Conservation (phyloP, 1,140 invertebrate species). For the Sinella curviseta region DNA sequence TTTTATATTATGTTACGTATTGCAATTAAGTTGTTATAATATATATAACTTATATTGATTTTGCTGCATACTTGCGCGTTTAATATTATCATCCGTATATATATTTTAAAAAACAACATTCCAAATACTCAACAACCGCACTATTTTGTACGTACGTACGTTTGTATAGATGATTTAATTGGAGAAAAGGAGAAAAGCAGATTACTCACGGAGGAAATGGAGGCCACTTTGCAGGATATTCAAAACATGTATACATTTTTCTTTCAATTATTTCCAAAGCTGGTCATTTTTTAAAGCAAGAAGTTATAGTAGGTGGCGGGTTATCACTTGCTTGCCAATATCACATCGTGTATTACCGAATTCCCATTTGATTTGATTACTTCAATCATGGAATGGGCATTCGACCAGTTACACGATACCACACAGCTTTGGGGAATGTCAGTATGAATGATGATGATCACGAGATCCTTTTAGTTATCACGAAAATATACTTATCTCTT, state of each 20-base stretch:
- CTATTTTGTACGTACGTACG: background rate
- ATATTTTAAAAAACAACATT: too few relatives aligned
- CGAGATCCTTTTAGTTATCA: background rate
- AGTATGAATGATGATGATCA: background rate
- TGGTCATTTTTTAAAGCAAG: too few relatives aligned
- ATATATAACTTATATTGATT: background rate
- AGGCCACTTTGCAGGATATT: constrained; percentile 97
- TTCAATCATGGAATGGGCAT: too few relatives aligned
- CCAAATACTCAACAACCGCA: too few relatives aligned
- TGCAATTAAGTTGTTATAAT: background rate
- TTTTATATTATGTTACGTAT: background rate
- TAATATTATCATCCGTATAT: background rate
- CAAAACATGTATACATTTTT: constrained; percentile 83
- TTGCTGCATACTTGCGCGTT: background rate
- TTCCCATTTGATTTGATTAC: too few relatives aligned
- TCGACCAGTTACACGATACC: too few relatives aligned
- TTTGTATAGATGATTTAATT: constrained; percentile 86
- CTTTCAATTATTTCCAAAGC: constrained; percentile 2
- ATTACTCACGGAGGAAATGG: constrained; percentile 96
- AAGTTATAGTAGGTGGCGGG: background rate
- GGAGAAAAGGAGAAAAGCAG: constrained; percentile 94
- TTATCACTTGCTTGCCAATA: background rate
- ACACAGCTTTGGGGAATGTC: background rate
- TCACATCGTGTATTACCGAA: too few relatives aligned
- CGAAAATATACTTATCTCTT: too few relatives aligned